Evolutionary conservation across 2,888 invertebrate species (phyloP).

Genomic region (Idaea dimidiata): DNA sequence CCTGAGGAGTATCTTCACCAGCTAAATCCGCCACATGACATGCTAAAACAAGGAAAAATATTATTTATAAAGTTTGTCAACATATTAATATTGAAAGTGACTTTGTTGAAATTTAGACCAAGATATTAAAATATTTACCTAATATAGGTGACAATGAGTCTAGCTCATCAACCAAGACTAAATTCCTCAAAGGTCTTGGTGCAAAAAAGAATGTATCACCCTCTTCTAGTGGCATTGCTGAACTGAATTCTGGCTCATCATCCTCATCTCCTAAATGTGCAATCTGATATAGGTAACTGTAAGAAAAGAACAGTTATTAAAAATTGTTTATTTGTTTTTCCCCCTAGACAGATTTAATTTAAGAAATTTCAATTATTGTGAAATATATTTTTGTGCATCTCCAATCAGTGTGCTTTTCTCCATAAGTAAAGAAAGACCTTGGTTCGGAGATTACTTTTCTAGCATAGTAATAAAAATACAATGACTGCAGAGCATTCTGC

Average conservation of each 20-base stretch:
- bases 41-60: constrained; percentile 63
- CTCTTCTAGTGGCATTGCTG: constrained; percentile 98
- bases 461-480: constrained; percentile 52
- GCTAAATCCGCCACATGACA: constrained; percentile 96
- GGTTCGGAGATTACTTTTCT: constrained; percentile 80
- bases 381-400: constrained; percentile 53
- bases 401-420: constrained; percentile 83
- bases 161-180: constrained; percentile 97
- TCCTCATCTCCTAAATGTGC: constrained; percentile 99
- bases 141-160: constrained; percentile 97
- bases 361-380: background rate
- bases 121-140: constrained; percentile 65
- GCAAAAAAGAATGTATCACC: constrained; percentile 99
- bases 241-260: constrained; percentile 99
- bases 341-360: too few species aligned
- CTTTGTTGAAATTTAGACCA: background rate
- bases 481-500: constrained; percentile 46
- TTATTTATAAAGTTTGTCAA: background rate
- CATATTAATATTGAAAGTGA: background rate
- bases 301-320: constrained; percentile 35
- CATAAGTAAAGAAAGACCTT: constrained; percentile 79
- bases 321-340: too few species aligned
- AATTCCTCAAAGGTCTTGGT: constrained; percentile 94
- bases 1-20: constrained; percentile 99
- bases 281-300: constrained; percentile 97